Evolutionary conservation across 2,113 vertebrate genomes (phyloP).

Genomic region (Ptilonorhynchus violaceus): DNA sequence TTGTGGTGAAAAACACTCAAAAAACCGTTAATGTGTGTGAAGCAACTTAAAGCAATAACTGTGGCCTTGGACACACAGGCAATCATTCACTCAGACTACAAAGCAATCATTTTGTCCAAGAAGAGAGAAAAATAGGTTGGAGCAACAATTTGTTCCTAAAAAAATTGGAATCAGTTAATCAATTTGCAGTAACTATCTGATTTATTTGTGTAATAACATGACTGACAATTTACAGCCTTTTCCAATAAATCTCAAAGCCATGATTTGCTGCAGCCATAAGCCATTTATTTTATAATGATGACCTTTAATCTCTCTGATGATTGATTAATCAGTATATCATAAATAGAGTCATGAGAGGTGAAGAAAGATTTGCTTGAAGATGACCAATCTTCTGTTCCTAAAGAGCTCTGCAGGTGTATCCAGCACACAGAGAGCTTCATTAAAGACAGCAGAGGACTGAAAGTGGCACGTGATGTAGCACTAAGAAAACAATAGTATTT

Average conservation of each 20-base stretch:
- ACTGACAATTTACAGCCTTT: constrained; percentile 69
- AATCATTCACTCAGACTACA: constrained; percentile 37
- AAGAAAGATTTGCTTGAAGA: constrained; percentile 6
- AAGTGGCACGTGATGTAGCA: neutral
- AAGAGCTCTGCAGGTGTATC: neutral
- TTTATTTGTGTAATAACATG: constrained; percentile 73
- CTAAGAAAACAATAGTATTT: neutral
- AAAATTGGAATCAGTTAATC: constrained; percentile 66
- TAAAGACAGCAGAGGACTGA: neutral
- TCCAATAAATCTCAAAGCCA: constrained; percentile 66
- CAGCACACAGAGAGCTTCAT: neutral
- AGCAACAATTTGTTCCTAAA: constrained; percentile 58
- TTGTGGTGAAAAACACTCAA: constrained; percentile 3
- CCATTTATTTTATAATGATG: constrained; percentile 63
- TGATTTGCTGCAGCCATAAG: constrained; percentile 64
- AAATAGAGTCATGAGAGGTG: constrained; percentile 19
- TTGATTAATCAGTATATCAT: constrained; percentile 72
- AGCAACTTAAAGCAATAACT: constrained; percentile 33
- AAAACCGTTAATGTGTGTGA: neutral
- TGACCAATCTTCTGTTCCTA: neutral
- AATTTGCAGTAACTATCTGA: constrained; percentile 73
- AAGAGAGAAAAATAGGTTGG: constrained; percentile 57
- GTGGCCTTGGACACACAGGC: constrained; percentile 29
- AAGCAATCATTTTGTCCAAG: constrained; percentile 48
- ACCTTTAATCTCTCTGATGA: constrained; percentile 69